phyloP scores from a whole-genome alignment of 2,113 vertebrate genomes.

The Antechinus stuartii region DNA sequence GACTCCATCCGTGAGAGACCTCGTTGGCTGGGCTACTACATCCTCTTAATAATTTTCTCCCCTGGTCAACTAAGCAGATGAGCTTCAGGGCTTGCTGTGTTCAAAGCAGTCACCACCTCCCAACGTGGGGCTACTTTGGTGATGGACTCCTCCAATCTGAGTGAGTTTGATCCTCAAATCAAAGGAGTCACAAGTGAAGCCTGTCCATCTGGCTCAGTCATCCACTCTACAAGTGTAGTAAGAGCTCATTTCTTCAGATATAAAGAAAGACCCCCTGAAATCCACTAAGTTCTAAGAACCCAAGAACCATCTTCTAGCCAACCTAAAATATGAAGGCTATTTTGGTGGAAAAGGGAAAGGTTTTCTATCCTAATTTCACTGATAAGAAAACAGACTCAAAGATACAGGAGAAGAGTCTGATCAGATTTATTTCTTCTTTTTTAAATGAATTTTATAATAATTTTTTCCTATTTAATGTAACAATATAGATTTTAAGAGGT shows the following conservation, averaged over 20 bases:
- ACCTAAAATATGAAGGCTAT: not conserved
- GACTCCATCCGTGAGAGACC: not conserved
- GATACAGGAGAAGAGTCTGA: not conserved
- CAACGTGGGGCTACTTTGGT: not conserved
- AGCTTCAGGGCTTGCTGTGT: not conserved
- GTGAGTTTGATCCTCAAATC: not conserved
- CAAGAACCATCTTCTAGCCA: not conserved
- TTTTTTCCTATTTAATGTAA: not conserved
- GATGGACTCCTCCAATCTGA: not conserved
- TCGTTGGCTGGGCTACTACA: not conserved
- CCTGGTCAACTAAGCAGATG: not conserved
- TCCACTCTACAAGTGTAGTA: not conserved
- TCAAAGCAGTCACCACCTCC: not conserved
- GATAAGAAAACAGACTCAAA: not conserved
- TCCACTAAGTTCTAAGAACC: not conserved
- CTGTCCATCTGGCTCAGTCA: not conserved
- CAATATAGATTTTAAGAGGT: not conserved
- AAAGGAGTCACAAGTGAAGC: not conserved
- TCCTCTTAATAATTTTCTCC: not conserved
- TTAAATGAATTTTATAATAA: not conserved
- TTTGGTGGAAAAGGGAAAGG: not conserved
- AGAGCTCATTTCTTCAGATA: not conserved
- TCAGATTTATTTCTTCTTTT: not conserved
- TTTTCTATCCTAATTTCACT: not conserved
- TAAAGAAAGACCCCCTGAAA: not conserved